Evolutionary conservation across 2,797 vertebrate species (phyloP).

Genomic region (Podarcis lilfordi): DNA sequence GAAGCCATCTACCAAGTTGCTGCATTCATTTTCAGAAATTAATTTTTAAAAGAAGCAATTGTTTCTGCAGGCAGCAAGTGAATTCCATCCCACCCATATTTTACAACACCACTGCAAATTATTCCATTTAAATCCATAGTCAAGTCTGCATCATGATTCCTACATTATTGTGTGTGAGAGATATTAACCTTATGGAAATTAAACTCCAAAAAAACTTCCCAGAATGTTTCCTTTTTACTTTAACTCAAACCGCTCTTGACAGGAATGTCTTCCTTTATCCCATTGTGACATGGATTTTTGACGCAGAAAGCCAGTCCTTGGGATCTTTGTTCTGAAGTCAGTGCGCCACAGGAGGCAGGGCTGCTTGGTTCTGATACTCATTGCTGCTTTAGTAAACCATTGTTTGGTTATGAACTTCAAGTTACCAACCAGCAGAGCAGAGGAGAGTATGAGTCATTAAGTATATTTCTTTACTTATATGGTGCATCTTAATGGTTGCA

Average conservation of each 20-base stretch:
- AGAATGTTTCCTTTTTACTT: not conserved
- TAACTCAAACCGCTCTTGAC: slow-evolving; percentile 38
- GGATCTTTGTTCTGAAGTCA: too few species aligned
- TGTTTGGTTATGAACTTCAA: not conserved
- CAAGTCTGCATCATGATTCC: slow-evolving; percentile 61
- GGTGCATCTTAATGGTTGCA: not conserved
- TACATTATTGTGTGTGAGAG: slow-evolving; percentile 18
- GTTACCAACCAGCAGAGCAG: not conserved
- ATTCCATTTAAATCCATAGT: slow-evolving; percentile 73
- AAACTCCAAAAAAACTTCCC: slow-evolving; percentile 31
- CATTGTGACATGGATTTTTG: slow-evolving; percentile 8
- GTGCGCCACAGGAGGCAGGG: too few species aligned
- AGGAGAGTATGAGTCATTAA: not conserved
- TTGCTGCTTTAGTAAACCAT: too few species aligned
- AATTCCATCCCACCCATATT: slow-evolving; percentile 39
- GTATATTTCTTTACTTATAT: not conserved
- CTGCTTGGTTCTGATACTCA: not conserved
- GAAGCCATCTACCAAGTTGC: slow-evolving; percentile 35
- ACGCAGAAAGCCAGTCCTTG: too few species aligned
- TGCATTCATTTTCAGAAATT: slow-evolving; percentile 52
- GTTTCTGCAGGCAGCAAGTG: slow-evolving; percentile 65
- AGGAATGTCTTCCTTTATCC: not conserved
- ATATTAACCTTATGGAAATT: slow-evolving; percentile 44
- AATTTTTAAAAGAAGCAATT: slow-evolving; percentile 39
- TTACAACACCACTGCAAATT: slow-evolving; percentile 64